Conservation (phyloP, 2,888 invertebrate genomes). For the Pollenia angustigena region DNA sequence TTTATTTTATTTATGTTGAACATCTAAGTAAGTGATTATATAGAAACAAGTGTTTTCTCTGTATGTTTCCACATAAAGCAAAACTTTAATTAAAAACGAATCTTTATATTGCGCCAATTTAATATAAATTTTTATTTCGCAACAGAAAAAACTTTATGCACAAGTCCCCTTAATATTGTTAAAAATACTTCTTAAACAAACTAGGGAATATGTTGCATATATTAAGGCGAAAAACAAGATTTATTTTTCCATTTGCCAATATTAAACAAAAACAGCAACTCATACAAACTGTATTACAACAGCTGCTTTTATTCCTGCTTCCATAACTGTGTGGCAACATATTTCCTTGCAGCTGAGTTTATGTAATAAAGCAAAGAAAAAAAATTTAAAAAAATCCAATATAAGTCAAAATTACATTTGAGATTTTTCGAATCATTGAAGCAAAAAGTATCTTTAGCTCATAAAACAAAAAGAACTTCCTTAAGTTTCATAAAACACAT, state of each 20-base stretch:
- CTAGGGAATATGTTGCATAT: constrained; percentile 39
- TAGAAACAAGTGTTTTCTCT: too few species aligned
- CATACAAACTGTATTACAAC: constrained; percentile 13
- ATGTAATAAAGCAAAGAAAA: neutral
- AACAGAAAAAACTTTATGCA: neutral
- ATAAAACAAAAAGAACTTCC: constrained; percentile 6
- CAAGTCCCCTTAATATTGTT: neutral
- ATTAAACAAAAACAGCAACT: neutral
- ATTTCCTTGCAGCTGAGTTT: constrained; percentile 35
- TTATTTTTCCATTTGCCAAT: neutral
- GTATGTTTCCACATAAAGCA: too few species aligned
- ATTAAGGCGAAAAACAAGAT: constrained; percentile 22
- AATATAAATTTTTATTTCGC: neutral
- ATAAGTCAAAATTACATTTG: constrained; percentile 69
- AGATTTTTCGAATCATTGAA: constrained; percentile 70
- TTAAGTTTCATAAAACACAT: neutral
- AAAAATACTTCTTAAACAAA: neutral
- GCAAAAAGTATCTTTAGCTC: constrained; percentile 66
- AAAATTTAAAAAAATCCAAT: neutral
- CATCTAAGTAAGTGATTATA: too few species aligned
- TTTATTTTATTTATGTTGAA: too few species aligned
- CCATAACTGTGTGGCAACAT: constrained; percentile 13
- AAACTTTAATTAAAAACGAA: too few species aligned
- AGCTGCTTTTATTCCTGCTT: constrained; percentile 10
- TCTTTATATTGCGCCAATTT: too few species aligned